These are phyloP conservation scores for Pycnonotus jocosus DNA, from an alignment of 2,113 vertebrate genomes.

Conservation along the genomic window DNA sequence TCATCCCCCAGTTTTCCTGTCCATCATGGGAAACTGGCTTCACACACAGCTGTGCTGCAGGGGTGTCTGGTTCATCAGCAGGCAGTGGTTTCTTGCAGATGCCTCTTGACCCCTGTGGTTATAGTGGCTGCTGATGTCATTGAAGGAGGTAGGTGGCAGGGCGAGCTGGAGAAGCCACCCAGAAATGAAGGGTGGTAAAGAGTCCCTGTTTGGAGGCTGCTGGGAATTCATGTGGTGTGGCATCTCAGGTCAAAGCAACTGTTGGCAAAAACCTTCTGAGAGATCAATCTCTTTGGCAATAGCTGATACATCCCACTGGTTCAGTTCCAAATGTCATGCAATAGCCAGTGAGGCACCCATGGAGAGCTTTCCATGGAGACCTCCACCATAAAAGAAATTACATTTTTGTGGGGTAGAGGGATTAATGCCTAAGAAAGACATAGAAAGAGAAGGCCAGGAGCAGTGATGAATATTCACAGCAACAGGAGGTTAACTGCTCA, in stretches of 20 bases:
- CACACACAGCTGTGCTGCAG: not conserved
- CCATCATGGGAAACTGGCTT: not conserved
- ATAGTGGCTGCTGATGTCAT: not conserved
- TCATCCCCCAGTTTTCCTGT: not conserved
- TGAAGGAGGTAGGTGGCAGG: not conserved
- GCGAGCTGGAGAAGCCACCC: not conserved
- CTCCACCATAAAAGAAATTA: not conserved
- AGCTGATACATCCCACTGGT: not conserved
- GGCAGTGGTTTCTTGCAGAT: not conserved
- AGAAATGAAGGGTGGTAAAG: rapidly evolving
- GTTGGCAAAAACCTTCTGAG: not conserved
- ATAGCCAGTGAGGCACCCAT: rapidly evolving
- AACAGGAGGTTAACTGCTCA: not conserved
- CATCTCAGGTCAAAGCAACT: not conserved
- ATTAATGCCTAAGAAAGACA: not conserved
- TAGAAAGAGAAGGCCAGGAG: not conserved
- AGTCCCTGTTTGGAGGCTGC: not conserved
- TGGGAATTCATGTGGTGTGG: not conserved
- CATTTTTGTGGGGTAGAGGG: not conserved
- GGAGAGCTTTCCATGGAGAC: not conserved
- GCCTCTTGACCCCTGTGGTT: not conserved
- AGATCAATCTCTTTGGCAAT: not conserved
- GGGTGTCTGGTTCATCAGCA: not conserved
- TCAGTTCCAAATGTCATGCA: not conserved
- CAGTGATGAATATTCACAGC: not conserved